Conservation (phyloP, 2,797 vertebrate species). For the Artibeus jamaicensis region DNA sequence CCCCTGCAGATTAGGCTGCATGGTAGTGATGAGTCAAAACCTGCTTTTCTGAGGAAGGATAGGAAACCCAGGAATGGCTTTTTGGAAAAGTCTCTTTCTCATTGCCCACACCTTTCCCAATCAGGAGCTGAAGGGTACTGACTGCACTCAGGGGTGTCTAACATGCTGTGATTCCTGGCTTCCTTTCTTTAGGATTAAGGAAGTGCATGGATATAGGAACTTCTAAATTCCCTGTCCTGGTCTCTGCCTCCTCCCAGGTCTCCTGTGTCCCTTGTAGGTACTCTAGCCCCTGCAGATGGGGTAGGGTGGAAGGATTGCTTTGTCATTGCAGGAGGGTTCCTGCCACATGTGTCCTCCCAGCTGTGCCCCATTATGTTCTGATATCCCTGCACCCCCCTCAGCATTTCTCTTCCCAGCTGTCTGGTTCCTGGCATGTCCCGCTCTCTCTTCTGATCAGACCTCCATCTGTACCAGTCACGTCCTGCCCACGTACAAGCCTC, state of each 20-base stretch:
- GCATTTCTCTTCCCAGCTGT: background rate
- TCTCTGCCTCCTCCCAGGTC: background rate
- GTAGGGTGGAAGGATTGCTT: background rate
- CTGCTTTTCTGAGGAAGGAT: background rate
- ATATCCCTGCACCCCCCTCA: background rate
- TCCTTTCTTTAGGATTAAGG: background rate
- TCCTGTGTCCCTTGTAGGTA: background rate
- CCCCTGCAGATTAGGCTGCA: background rate
- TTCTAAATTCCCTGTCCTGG: background rate
- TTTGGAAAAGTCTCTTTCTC: background rate
- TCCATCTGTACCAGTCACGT: background rate
- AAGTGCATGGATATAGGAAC: fast-evolving
- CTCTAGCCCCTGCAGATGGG: background rate
- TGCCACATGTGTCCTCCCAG: background rate
- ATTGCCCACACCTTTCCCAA: fast-evolving
- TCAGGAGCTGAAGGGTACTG: no score
- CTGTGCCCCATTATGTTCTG: background rate
- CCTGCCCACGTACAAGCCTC: background rate
- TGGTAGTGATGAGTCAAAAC: background rate
- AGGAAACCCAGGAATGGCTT: background rate
- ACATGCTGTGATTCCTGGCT: background rate
- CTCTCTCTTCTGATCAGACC: background rate
- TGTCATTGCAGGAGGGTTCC: background rate
- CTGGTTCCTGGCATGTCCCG: background rate
- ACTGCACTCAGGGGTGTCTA: background rate